Percentiles rank a stretch among this genome's conserved stretches.
Evolutionary conservation across 2,797 vertebrate species (phyloP).

Genomic region (Pseudomugil tenellus): DNA sequence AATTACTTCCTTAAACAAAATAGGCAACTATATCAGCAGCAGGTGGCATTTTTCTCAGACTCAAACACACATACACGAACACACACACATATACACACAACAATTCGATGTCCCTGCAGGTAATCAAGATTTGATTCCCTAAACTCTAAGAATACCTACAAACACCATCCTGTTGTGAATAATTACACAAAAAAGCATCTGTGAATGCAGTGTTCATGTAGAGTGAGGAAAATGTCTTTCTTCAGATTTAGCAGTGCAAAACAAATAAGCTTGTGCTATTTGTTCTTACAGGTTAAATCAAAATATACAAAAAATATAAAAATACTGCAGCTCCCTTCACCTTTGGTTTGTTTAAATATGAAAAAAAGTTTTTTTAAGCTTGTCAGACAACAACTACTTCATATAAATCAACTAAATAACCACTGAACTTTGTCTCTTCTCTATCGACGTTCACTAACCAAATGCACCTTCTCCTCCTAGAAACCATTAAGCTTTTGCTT

Average conservation of each 20-base stretch:
- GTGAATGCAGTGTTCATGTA: conserved; percentile 12
- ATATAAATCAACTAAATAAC: conserved; percentile 1
- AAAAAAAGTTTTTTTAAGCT: not conserved
- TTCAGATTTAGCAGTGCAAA: not conserved
- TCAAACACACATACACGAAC: conserved; percentile 21
- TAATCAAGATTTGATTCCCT: conserved; percentile 42
- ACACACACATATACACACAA: conserved; percentile 13
- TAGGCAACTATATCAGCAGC: conserved; percentile 58
- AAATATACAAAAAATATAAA: not conserved
- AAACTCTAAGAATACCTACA: conserved; percentile 40
- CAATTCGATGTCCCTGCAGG: conserved; percentile 27
- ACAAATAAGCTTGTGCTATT: not conserved
- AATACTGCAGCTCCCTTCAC: not conserved
- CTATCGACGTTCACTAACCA: too few relatives aligned
- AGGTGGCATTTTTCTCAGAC: conserved; percentile 30
- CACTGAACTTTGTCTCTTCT: too few relatives aligned
- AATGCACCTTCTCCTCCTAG: too few relatives aligned
- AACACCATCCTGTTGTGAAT: conserved; percentile 32
- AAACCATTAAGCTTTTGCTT: too few relatives aligned
- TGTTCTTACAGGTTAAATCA: not conserved
- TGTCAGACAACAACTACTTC: too few relatives aligned
- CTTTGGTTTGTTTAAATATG: not conserved
- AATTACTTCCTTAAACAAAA: conserved; percentile 71
- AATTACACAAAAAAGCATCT: conserved; percentile 32
- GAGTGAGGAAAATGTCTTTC: conserved; percentile 1